phyloP scores from a whole-genome alignment of 2,113 vertebrate genomes.

The Megaceryle torquata region DNA sequence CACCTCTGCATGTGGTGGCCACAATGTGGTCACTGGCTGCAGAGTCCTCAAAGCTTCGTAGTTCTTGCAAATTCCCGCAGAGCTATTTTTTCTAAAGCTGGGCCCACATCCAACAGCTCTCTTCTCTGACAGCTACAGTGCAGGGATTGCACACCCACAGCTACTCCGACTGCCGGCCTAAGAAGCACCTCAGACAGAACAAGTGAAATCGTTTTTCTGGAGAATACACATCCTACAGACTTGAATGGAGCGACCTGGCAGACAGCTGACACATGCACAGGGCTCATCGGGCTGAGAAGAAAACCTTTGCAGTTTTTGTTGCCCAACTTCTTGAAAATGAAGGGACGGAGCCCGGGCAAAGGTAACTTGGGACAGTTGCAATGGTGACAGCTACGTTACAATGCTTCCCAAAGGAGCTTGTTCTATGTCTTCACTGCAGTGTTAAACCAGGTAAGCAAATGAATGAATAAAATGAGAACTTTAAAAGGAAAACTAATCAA shows the following conservation, averaged over 20 bases:
- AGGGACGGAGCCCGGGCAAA: background rate
- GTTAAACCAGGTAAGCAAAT: background rate
- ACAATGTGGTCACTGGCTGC: background rate
- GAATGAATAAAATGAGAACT: background rate
- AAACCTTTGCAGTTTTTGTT: background rate
- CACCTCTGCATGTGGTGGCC: background rate
- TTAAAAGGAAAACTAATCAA: background rate
- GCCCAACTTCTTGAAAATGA: background rate
- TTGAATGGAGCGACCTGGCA: background rate
- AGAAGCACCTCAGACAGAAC: background rate
- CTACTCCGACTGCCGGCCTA: fast-evolving
- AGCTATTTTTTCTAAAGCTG: background rate
- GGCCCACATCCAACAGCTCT: background rate
- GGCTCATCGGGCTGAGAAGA: background rate
- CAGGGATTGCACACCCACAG: background rate
- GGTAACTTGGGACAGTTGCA: background rate
- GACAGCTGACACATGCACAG: background rate
- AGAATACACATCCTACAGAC: background rate
- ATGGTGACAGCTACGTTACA: background rate
- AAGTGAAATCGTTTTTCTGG: background rate
- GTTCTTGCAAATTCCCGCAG: background rate
- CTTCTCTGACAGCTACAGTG: background rate
- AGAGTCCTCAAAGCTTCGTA: background rate
- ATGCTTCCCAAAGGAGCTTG: background rate
- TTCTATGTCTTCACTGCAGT: background rate